Conservation (phyloP, 1,140 invertebrate genomes). For the Ectropis grisescens region DNA sequence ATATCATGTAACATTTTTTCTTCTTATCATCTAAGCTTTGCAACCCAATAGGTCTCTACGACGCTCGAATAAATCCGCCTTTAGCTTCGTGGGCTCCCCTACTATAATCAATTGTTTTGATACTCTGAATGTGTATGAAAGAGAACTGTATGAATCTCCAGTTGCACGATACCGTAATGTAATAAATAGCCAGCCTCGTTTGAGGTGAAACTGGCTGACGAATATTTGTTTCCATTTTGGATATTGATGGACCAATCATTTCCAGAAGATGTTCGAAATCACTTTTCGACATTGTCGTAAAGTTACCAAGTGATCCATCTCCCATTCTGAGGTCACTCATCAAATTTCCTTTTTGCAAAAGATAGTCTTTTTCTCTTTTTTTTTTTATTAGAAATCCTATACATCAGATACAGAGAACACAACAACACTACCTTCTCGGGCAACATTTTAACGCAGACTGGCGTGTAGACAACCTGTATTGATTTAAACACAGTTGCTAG, state of each 20-base stretch:
- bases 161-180: background rate
- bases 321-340: constrained; percentile 9
- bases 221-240: constrained; percentile 8
- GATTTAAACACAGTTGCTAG: constrained; percentile 4
- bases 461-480: constrained; percentile 4
- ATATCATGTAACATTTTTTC: too few species aligned
- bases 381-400: constrained; percentile 13
- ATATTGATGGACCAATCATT: constrained; percentile 6
- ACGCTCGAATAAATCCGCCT: too few species aligned
- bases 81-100: too few species aligned
- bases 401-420: constrained; percentile 11
- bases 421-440: constrained; percentile 12
- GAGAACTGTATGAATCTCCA: constrained; percentile 2
- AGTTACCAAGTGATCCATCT: constrained; percentile 12
- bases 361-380: constrained; percentile 7
- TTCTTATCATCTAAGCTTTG: too few species aligned
- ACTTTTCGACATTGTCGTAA: constrained; percentile 11
- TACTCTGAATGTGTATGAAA: constrained; percentile 3
- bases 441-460: constrained; percentile 13
- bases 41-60: too few species aligned
- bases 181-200: constrained; percentile 1
- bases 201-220: constrained; percentile 6
- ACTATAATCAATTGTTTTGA: constrained; percentile 8
- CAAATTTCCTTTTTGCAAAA: constrained; percentile 12
- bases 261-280: constrained; percentile 12